Evolutionary conservation across 2,797 vertebrate genomes (phyloP).

Genomic region (Gymnocypris eckloni): DNA sequence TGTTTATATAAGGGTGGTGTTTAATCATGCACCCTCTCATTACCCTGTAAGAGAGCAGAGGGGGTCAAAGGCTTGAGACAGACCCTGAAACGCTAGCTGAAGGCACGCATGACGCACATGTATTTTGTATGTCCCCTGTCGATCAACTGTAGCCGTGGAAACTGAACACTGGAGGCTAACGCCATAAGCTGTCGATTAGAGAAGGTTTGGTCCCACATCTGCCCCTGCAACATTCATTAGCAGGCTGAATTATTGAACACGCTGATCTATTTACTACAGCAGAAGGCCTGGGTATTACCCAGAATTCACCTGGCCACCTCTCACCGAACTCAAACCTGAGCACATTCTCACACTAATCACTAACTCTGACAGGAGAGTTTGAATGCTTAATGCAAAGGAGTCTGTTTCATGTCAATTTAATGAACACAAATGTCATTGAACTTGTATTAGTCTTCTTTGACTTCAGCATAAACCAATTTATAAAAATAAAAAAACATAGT

Average conservation of each 20-base stretch:
- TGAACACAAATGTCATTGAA: not conserved
- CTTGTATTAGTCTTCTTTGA: not conserved
- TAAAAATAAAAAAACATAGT: not conserved
- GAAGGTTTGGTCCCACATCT: conserved; percentile 85
- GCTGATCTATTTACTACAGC: conserved; percentile 86
- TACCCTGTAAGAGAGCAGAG: conserved; percentile 5
- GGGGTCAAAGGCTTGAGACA: conserved; percentile 26
- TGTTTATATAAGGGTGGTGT: not conserved
- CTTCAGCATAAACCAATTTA: not conserved
- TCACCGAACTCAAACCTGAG: conserved; percentile 21
- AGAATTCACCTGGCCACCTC: conserved; percentile 68
- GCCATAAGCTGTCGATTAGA: conserved; percentile 87
- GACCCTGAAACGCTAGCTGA: conserved; percentile 43
- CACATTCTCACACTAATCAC: not conserved
- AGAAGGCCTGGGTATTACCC: conserved; percentile 73
- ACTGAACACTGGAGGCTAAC: conserved; percentile 84
- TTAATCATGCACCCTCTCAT: conserved; percentile 25
- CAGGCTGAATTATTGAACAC: conserved; percentile 89
- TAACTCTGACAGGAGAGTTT: not conserved
- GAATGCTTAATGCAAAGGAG: conserved; percentile 17
- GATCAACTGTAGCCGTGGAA: conserved; percentile 80
- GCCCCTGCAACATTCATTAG: conserved; percentile 91
- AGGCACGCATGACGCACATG: conserved; percentile 35
- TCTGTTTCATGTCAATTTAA: conserved; percentile 1
- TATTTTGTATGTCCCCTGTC: conserved; percentile 84